These are phyloP conservation scores for Tachysurus fulvidraco DNA, from an alignment of 2,113 vertebrate species.

Conservation along the genomic window DNA sequence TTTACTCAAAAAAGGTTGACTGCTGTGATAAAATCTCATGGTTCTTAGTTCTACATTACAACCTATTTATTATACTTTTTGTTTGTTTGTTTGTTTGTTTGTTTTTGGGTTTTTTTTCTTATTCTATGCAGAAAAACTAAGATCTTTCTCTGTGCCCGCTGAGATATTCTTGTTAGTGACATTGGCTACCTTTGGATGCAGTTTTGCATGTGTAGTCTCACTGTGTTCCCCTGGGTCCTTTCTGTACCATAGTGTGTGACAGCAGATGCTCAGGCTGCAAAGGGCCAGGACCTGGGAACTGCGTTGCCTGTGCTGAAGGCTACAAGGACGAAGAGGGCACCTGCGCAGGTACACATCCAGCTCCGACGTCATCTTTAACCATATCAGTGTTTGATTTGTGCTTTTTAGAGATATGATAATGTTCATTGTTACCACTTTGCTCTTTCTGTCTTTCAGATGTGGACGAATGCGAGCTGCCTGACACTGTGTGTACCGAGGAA, in stretches of 20 bases:
- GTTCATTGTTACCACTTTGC: not conserved
- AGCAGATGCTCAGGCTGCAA: constrained; percentile 81
- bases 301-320: constrained; percentile 77
- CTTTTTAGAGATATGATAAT: not conserved
- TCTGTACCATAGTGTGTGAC: constrained; percentile 78
- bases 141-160: not conserved
- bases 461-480: constrained; percentile 80
- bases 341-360: constrained; percentile 76
- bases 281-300: constrained; percentile 78
- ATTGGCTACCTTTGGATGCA: not conserved
- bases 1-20: too few relatives aligned
- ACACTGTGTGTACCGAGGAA: constrained; percentile 68
- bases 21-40: too few relatives aligned
- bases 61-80: too few relatives aligned
- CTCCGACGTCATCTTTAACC: not conserved
- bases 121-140: not conserved
- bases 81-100: too few relatives aligned
- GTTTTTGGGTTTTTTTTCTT: not conserved
- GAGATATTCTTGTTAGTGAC: not conserved
- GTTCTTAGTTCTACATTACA: too few relatives aligned
- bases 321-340: constrained; percentile 74
- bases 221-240: not conserved
- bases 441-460: constrained; percentile 71
- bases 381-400: not conserved
- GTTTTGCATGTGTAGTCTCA: not conserved